These are phyloP conservation scores for Mystacides longicornis DNA, from an alignment of 2,888 invertebrate species.

Conservation along the genomic window DNA sequence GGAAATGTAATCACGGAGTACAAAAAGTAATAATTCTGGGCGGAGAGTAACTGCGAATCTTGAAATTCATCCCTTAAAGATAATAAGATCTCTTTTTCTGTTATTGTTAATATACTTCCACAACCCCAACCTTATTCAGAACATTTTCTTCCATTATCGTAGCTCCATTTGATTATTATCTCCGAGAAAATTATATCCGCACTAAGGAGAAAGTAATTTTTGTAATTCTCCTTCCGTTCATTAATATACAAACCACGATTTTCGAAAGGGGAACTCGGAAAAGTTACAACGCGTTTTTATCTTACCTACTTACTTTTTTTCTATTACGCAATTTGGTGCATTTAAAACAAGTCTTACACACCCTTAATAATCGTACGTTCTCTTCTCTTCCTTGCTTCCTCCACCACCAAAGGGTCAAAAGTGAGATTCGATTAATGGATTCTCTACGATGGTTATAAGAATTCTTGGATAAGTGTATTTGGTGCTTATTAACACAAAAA, in stretches of 20 bases:
- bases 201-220: not conserved
- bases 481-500: no score
- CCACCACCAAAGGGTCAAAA: no score
- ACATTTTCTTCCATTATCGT: not conserved
- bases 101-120: not conserved
- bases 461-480: no score
- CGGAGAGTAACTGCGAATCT: no score
- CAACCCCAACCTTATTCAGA: not conserved
- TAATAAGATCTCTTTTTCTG: not conserved
- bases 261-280: not conserved
- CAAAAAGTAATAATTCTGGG: no score
- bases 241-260: not conserved
- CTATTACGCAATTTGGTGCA: not conserved
- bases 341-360: no score
- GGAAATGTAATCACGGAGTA: no score
- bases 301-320: not conserved
- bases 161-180: not conserved
- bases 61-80: no score
- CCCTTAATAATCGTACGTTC: no score
- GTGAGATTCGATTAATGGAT: no score
- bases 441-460: no score
- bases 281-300: not conserved
- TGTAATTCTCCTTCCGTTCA: not conserved
- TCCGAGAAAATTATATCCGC: not conserved
- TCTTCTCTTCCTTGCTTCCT: no score